A percentile compares a stretch with the other conserved stretches of the same genome.
phyloP scores from a whole-genome alignment of 1,140 invertebrate genomes.

The Agrypnia vestita region DNA sequence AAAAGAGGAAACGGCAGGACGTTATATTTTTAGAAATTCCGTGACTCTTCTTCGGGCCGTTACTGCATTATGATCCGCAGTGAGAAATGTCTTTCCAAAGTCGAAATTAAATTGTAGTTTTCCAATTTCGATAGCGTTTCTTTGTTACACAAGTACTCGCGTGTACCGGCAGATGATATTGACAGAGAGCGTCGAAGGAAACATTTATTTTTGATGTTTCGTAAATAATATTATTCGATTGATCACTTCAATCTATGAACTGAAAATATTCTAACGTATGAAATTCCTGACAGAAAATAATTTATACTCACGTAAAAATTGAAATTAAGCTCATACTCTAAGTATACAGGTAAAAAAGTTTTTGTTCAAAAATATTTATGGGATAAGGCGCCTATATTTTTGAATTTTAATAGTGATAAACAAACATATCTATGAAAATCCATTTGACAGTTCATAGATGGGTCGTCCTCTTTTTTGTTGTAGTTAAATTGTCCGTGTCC shows the following conservation, averaged over 20 bases:
- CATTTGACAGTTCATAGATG: too few relatives aligned
- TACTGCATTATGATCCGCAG: slow-evolving; percentile 33
- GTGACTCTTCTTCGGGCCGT: not conserved
- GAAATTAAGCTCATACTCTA: too few relatives aligned
- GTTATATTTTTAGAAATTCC: slow-evolving; percentile 36
- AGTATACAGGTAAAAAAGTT: too few relatives aligned
- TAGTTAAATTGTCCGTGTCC: too few relatives aligned
- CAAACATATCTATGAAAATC: too few relatives aligned
- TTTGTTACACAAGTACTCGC: not conserved
- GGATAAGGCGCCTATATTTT: too few relatives aligned
- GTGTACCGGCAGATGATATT: not conserved
- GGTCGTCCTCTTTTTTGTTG: too few relatives aligned
- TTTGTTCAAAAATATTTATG: too few relatives aligned
- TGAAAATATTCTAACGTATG: not conserved
- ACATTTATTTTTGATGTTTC: not conserved
- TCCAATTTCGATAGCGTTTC: slow-evolving; percentile 26
- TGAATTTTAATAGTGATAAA: too few relatives aligned
- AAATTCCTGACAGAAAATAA: not conserved
- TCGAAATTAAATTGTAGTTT: slow-evolving; percentile 40
- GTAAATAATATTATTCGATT: not conserved
- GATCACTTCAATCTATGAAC: not conserved
- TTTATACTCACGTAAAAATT: not conserved
- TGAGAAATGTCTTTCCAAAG: not conserved
- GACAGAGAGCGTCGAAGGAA: slow-evolving; percentile 4
- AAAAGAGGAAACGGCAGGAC: slow-evolving; percentile 47